Evolutionary conservation across 2,797 vertebrate genomes (phyloP).

Genomic region (Brachyalestes nurse): DNA sequence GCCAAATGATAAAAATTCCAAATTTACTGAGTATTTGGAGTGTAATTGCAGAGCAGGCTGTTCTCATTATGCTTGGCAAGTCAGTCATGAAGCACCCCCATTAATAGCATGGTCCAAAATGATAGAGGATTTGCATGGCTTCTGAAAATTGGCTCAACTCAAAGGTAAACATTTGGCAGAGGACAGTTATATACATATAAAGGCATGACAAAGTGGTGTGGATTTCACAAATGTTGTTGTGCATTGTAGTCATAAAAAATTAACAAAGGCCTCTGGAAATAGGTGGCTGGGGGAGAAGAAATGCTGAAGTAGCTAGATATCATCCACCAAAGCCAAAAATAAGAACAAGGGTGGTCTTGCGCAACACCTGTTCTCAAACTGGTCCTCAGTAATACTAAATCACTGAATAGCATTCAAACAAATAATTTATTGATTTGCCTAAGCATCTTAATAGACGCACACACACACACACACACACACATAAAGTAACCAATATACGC

Average conservation of each 20-base stretch:
- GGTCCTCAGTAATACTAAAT: neutral
- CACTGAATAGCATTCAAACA: too few relatives aligned
- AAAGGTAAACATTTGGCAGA: constrained; percentile 41
- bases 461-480: too few relatives aligned
- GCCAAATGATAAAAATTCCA: constrained; percentile 4
- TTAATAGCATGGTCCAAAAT: constrained; percentile 43
- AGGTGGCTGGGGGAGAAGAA: neutral
- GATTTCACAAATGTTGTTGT: constrained; percentile 30
- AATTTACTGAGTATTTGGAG: constrained; percentile 25
- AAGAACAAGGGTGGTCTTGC: neutral
- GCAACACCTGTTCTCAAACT: neutral
- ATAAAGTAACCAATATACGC: too few relatives aligned
- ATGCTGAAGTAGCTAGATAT: neutral
- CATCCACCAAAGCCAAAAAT: neutral
- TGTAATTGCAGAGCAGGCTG: constrained; percentile 5
- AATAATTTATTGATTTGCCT: too few relatives aligned
- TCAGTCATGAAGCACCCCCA: constrained; percentile 14
- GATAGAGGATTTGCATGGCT: constrained; percentile 23
- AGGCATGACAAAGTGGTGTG: constrained; percentile 19
- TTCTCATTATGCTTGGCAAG: constrained; percentile 27
- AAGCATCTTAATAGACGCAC: too few relatives aligned
- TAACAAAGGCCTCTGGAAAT: neutral
- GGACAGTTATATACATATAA: neutral
- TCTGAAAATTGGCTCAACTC: constrained; percentile 38
- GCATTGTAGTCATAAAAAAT: neutral